Evolutionary conservation across 2,888 invertebrate genomes (phyloP), one percentile per base, ranked within the genome.

Genomic region (Eumacrocentrus americanus): DNA sequence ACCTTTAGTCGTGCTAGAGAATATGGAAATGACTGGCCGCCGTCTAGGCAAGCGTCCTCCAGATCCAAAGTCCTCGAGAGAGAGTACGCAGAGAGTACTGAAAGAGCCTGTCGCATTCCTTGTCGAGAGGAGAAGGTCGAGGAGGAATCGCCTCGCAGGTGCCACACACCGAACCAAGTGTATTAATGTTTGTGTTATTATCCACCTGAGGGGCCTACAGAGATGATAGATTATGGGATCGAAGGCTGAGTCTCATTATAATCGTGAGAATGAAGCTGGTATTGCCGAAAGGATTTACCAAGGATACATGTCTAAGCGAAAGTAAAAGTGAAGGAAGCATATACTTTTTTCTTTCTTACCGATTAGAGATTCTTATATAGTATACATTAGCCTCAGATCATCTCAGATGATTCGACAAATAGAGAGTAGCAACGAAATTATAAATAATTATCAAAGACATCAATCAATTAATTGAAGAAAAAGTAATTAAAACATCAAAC

Each of bases 111-210:
- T 54, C 54, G 54, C 54, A 54, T 54, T 54, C 54, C 54, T 44
- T n/a, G 42, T 18, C n/a, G 52, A 23, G 52, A 25, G n/a, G 25
- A 52, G 52, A 52, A 52, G 52, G 52, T 54, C 54, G 42, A 44
- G 54, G 54, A 54, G 44, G 54, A 54, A 54, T 54, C 34, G 54
- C 54, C 44, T 54, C 14, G 44, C 54, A 54, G 54, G 54, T 54
- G 54, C 54, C 44, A 54, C 44, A 54, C 44, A 44, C 42, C 23
- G 29, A 34, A 40, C 22, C 55, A 56, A 47, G 37, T 56, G 34
- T 46, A 56, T 56, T 56, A 47, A 56, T 56, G 46, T 56, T 56
- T 47, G 47, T 35, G 18, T 56, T 56, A 47, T 47, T 47, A 56
- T 47, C 47, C 55, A 29, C 22, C 20, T 6, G 14, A 42, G 25